phyloP scores from a whole-genome alignment of 2,113 vertebrate genomes.

The Pseudorhombus dupliciocellatus region DNA sequence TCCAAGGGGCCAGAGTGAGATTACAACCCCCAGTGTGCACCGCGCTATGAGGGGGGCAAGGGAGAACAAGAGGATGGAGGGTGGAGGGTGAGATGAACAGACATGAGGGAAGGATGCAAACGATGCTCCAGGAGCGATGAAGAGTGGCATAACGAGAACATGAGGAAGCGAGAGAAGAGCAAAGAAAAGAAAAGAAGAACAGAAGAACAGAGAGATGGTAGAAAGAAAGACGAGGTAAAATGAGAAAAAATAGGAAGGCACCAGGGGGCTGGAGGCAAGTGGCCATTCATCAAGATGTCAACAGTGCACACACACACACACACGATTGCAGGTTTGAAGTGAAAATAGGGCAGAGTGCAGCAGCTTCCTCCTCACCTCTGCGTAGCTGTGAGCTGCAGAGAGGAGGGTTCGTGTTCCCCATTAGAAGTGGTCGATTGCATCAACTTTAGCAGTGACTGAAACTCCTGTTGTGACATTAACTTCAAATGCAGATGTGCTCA shows the following conservation, averaged over 20 bases:
- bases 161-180: neutral
- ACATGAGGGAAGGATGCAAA: neutral
- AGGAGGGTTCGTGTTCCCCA: neutral
- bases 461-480: neutral
- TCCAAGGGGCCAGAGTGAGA: constrained; percentile 36
- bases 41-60: no score
- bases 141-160: neutral
- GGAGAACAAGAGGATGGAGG: neutral
- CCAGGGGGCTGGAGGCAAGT: constrained; percentile 8
- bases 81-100: neutral
- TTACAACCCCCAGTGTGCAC: constrained; percentile 30
- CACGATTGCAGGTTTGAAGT: neutral
- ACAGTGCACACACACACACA: neutral
- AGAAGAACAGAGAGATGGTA: neutral
- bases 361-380: constrained; percentile 38
- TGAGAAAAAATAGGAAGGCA: constrained; percentile 11
- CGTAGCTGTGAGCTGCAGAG: neutral
- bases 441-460: neutral
- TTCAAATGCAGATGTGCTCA: neutral
- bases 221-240: constrained; percentile 15
- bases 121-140: neutral
- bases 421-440: neutral
- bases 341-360: constrained; percentile 48
- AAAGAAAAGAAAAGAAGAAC: neutral
- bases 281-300: neutral